Percentiles rank a stretch among this genome's conserved stretches.
phyloP scores from a whole-genome alignment of 2,113 vertebrate genomes.

The Chloropsis hardwickii region DNA sequence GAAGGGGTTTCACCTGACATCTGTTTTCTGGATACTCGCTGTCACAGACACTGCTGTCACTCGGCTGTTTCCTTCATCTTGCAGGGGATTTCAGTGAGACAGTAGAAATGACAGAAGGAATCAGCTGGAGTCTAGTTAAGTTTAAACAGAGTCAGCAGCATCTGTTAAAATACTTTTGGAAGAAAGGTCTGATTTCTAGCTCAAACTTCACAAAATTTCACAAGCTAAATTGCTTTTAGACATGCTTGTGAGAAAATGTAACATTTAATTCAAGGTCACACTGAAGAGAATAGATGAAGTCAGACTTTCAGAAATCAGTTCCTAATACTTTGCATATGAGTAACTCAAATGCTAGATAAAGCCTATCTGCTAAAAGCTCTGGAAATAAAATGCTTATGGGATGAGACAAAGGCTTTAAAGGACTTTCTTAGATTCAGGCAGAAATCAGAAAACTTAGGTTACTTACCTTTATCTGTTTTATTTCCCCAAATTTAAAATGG shows the following conservation, averaged over 20 bases:
- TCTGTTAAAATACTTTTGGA: neutral
- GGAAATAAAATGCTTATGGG: neutral
- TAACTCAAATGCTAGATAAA: neutral
- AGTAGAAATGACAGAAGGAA: slow-evolving; percentile 43
- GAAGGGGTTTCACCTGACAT: slow-evolving; percentile 28
- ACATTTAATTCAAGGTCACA: neutral
- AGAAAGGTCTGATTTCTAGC: neutral
- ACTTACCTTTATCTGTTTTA: neutral
- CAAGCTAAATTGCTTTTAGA: neutral
- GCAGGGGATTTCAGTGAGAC: neutral
- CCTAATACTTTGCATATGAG: neutral
- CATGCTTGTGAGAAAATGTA: neutral
- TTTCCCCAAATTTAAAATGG: neutral
- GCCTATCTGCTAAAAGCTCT: neutral
- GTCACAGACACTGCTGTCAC: neutral
- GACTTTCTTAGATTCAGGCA: neutral
- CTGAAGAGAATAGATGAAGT: neutral
- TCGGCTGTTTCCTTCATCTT: neutral
- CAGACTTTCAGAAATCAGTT: neutral
- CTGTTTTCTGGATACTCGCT: slow-evolving; percentile 36
- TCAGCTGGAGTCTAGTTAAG: slow-evolving; percentile 27
- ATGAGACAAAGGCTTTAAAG: neutral
- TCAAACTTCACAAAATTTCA: neutral
- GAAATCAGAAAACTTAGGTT: neutral
- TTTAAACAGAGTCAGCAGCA: neutral